A percentile compares a stretch with the other conserved stretches of the same genome.
Evolutionary conservation across 53 echinoderm and acorn worm species (phyloP).

Genomic region (Holothuria scabra): DNA sequence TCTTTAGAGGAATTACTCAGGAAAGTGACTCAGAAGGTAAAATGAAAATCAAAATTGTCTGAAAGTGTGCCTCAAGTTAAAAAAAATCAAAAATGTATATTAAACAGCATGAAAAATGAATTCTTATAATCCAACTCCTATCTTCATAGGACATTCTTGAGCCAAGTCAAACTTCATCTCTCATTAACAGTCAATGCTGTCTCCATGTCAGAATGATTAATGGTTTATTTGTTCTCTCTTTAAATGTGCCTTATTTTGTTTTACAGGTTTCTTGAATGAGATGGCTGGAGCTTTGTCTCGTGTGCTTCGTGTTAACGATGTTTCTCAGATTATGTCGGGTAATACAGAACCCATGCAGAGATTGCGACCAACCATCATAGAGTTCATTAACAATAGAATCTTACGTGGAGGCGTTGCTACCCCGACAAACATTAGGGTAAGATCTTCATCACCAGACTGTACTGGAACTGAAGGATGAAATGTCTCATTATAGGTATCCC

Average conservation of each 20-base stretch:
- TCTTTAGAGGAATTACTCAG: constrained; percentile 19
- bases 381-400: constrained; percentile 69
- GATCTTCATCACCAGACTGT: background rate
- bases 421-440: constrained; percentile 73
- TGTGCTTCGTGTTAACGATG: constrained; percentile 74
- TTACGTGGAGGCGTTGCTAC: constrained; percentile 66
- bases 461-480: too few relatives aligned
- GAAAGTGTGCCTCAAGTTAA: too few relatives aligned
- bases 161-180: too few relatives aligned
- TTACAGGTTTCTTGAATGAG: constrained; percentile 70
- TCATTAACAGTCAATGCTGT: too few relatives aligned
- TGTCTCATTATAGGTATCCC: too few relatives aligned
- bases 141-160: too few relatives aligned
- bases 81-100: too few relatives aligned
- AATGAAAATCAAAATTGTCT: too few relatives aligned
- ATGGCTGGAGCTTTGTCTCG: constrained; percentile 64
- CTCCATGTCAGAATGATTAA: too few relatives aligned
- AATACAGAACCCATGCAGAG: constrained; percentile 76
- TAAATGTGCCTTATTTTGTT: background rate
- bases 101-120: too few relatives aligned
- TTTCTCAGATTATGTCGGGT: constrained; percentile 72
- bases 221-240: background rate
- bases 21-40: too few relatives aligned
- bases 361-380: constrained; percentile 60
- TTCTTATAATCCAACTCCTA: too few relatives aligned